Base-by-base conservation (phyloP, 2,797 vertebrate species). In the Lepidocolaptes lacrymiger region DNA sequence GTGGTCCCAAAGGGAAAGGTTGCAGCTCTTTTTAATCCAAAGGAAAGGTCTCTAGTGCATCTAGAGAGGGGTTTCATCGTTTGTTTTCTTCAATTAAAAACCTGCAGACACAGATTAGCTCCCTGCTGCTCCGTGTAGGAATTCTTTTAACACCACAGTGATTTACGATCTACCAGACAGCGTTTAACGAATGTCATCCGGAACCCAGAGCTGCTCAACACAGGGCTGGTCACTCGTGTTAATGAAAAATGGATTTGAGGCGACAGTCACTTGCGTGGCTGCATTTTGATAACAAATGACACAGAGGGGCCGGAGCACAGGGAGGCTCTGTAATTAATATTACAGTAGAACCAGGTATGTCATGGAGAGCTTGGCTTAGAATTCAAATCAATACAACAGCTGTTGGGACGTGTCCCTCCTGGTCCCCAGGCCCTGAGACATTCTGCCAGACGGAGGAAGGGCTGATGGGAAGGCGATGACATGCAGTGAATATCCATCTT, bases 81-180 rank as follows among this genome's bases (percentile, higher is more conserved):
- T 97, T 97, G 80, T 95, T 98, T 97, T 93, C 93, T 93, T 97
- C 91, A 97, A 91, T 97, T 97, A 97, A 97, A 97, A 95, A 94
- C 74, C 83, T 88, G 85, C 80, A 94, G 95, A 93, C 89, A 95
- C 76, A 96, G 94, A 96, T 96, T 92, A 95, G 91, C 73, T 96
- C 77, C 96, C 94, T 61, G 88, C 85, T 96, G 82, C 86, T 91
- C 58, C 3, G 80, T 3, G 48, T 44, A 85, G 71, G 77, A 75
- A 94, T 94, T 91, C 77, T 91, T 90, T 92, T 77, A 96, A 55
- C 77, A 73, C n/a, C 56, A 43, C 76, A 78, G 69, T 97, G 92
- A 98, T 96, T 97, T 97, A 97, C 24, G 32, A 96, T 89, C 93
- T 75, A 83, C 55, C 84, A 97, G 92, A 54, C 56, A 64, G 63